Evolutionary conservation across 2,888 invertebrate genomes (phyloP).

Genomic region (Sphaerophoria taeniata): DNA sequence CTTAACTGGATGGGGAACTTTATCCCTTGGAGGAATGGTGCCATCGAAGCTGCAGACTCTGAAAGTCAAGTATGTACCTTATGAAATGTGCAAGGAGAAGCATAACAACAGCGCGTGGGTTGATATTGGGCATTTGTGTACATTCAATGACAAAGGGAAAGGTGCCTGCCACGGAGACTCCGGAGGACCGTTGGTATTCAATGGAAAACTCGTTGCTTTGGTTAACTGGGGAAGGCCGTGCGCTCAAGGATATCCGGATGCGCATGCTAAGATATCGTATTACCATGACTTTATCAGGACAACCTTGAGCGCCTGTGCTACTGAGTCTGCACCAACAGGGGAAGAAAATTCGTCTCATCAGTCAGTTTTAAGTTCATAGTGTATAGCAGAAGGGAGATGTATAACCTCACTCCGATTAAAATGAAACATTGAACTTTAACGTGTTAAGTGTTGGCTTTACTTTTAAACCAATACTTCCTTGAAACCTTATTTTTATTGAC

Average conservation of each 20-base stretch:
- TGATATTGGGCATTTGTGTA: conserved; percentile 86
- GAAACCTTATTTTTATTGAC: too few relatives aligned
- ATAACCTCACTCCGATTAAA: too few relatives aligned
- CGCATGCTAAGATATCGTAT: conserved; percentile 80
- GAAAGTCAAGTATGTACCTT: conserved; percentile 84
- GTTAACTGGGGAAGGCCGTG: conserved; percentile 82
- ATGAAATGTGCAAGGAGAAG: conserved; percentile 84
- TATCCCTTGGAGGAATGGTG: conserved; percentile 83
- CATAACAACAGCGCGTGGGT: conserved; percentile 84
- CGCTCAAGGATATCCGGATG: conserved; percentile 81
- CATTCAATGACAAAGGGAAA: conserved; percentile 85
- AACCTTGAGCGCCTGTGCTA: conserved; percentile 76
- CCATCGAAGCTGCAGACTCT: conserved; percentile 85
- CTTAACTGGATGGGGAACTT: conserved; percentile 87
- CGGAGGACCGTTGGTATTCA: conserved; percentile 81
- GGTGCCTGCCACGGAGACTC: conserved; percentile 83
- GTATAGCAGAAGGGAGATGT: too few relatives aligned
- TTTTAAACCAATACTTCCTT: too few relatives aligned
- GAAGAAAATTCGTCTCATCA: too few relatives aligned
- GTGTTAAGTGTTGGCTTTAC: too few relatives aligned
- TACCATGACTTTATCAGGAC: conserved; percentile 82
- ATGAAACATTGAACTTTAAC: too few relatives aligned
- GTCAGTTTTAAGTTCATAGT: too few relatives aligned
- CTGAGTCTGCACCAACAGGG: not conserved
- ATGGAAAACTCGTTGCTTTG: conserved; percentile 80